These are phyloP conservation scores for Perca schrenkii DNA, from an alignment of 2,113 vertebrate genomes.

Conservation along the genomic window DNA sequence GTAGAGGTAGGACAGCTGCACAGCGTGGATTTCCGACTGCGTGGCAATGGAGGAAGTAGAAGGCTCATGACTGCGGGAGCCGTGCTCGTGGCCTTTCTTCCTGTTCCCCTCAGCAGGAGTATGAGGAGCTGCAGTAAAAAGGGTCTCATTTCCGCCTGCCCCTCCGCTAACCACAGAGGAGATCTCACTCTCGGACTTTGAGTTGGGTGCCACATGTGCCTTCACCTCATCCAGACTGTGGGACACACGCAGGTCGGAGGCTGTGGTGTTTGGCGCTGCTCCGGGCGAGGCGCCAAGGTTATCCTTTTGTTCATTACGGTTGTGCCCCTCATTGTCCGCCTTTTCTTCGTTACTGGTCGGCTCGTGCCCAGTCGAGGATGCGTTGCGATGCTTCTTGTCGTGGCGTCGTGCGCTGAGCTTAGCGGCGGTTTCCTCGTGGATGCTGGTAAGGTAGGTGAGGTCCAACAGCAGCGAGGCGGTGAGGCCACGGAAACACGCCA, in stretches of 20 bases:
- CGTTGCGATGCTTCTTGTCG: conserved; percentile 89
- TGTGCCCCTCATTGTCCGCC: conserved; percentile 71
- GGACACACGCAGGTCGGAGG: conserved; percentile 84
- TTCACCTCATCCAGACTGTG: conserved; percentile 90
- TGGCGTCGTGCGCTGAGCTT: conserved; percentile 90
- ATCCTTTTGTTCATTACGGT: conserved; percentile 55
- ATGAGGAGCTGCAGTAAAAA: conserved; percentile 59
- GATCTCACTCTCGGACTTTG: conserved; percentile 89
- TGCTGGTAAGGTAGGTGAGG: conserved; percentile 96
- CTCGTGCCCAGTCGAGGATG: conserved; percentile 77
- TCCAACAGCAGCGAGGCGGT: conserved; percentile 94
- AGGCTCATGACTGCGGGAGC: conserved; percentile 81
- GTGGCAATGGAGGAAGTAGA: conserved; percentile 75
- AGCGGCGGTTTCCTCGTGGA: conserved; percentile 90
- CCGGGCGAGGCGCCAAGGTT: conserved; percentile 3
- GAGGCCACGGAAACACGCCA: conserved; percentile 94
- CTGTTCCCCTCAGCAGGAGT: conserved; percentile 86
- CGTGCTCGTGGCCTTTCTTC: conserved; percentile 89
- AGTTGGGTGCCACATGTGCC: conserved; percentile 81
- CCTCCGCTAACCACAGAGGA: conserved; percentile 73
- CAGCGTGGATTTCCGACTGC: conserved; percentile 93
- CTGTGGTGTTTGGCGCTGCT: fast-evolving
- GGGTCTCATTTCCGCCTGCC: conserved; percentile 82
- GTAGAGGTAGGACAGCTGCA: conserved; percentile 96
- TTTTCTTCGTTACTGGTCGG: conserved; percentile 74